phyloP scores from a whole-genome alignment of 1,140 invertebrate species.

The Pantala flavescens region DNA sequence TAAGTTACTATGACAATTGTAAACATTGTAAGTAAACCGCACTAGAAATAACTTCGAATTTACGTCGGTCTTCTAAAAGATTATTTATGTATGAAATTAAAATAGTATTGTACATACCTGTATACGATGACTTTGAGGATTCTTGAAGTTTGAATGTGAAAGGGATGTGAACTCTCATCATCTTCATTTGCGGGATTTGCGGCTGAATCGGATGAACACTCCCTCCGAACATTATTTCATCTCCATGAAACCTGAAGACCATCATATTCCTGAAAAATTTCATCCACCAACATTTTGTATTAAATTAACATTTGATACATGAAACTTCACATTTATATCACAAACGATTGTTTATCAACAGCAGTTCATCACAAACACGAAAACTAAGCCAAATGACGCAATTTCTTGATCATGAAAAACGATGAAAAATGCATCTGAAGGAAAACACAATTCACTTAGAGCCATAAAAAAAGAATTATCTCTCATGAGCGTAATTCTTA shows the following conservation, averaged over 20 bases:
- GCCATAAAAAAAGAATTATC: neutral
- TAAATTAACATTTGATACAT: neutral
- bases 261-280: constrained; percentile 53
- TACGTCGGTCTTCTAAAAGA: too few species aligned
- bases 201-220: constrained; percentile 43
- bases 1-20: too few species aligned
- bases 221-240: constrained; percentile 51
- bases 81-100: neutral
- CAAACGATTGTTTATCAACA: neutral
- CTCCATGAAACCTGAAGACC: constrained; percentile 56
- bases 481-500: constrained; percentile 33
- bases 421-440: neutral
- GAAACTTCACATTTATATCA: neutral
- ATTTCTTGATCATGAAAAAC: neutral
- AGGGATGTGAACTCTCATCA: constrained; percentile 69
- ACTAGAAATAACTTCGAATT: too few species aligned
- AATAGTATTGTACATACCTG: neutral
- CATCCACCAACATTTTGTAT: neutral
- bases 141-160: constrained; percentile 66
- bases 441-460: neutral
- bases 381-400: neutral
- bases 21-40: too few species aligned
- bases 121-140: constrained; percentile 38
- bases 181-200: constrained; percentile 59
- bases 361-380: neutral